Base-by-base conservation (phyloP, 30 jellyfish, hydroid and myxozoan species). In the Aurelia aurita region DNA sequence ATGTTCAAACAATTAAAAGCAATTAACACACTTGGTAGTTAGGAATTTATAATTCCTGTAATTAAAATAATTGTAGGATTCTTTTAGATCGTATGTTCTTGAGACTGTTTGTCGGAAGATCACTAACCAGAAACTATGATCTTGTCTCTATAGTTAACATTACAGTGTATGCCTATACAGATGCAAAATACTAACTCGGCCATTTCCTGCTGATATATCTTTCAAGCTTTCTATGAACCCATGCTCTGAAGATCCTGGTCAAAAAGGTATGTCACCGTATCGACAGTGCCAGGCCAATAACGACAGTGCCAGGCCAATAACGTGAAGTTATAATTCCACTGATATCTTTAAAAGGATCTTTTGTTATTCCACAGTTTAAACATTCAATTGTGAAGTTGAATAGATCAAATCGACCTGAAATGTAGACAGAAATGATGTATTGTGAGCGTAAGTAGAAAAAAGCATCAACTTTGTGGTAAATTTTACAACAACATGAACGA, bases 301-400 rank as follows among this genome's bases (percentile, higher is more conserved):
- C 68, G 68, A 57, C 68, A 57, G 28, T 57, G 25, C 68, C 68
- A 19, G 68, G 68, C 68, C 68, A 57, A 23, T 57, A 57, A 19
- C 68, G 68, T 19, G 68, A 57, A 19, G 28, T 57, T 19, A 57
- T 57, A 2, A 57, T 20, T 57, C 29, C 28, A 23, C 68, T 19
- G 28, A 57, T 23, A 57, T 57, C 68, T 19, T 57, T 23, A 13
- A 57, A 57, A 19, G 29, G 68, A 57, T 57, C 68, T 3, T 2
- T 19, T 20, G 28, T 19, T 4, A 57, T 19, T 19, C 68, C 29
- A 23, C 68, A 57, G 29, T 57, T 57, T 23, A 57, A 57, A 23
- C 68, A 57, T 57, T 57, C 68, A 23, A 57, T 57, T 23, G 25
- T 20, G 12, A 57, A 57, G 8, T 57, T 57, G 29, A 19, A 19